These are phyloP conservation scores for Diarsia mendica DNA, from an alignment of 2,888 invertebrate genomes.

Conservation along the genomic window DNA sequence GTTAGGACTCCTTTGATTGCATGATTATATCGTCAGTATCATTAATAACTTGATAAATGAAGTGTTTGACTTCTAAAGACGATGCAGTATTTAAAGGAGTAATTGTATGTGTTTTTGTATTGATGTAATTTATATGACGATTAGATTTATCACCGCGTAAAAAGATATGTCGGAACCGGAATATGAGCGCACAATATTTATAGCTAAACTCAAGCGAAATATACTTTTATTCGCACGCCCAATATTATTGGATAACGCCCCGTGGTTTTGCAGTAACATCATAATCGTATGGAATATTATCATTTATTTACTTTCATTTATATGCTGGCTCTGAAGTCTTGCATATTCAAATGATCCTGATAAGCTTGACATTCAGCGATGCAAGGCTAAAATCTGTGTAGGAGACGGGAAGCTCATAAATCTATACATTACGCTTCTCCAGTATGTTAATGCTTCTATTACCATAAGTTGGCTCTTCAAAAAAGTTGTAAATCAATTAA, in stretches of 20 bases:
- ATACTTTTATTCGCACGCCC: constrained; percentile 61
- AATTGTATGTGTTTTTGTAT: constrained; percentile 44
- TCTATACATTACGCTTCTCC: constrained; percentile 62
- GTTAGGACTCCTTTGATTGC: constrained; percentile 35
- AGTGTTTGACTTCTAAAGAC: constrained; percentile 15
- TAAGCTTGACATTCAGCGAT: constrained; percentile 74
- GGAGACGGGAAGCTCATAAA: constrained; percentile 75
- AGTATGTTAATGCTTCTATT: constrained; percentile 74
- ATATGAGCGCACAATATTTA: constrained; percentile 54
- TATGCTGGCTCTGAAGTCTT: constrained; percentile 51
- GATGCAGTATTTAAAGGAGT: constrained; percentile 19
- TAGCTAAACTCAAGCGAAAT: constrained; percentile 50
- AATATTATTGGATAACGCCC: constrained; percentile 48
- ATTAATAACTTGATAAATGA: constrained; percentile 31
- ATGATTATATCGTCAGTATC: constrained; percentile 31
- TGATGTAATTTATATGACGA: constrained; percentile 34
- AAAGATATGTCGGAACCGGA: constrained; percentile 44
- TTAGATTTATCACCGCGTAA: constrained; percentile 47
- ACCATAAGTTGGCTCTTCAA: constrained; percentile 63
- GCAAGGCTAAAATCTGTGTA: constrained; percentile 77
- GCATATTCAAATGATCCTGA: constrained; percentile 68
- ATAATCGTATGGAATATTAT: constrained; percentile 53
- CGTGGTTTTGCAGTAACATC: constrained; percentile 47
- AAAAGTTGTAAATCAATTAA: constrained; percentile 68
- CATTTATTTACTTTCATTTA: constrained; percentile 46